Base-by-base conservation (phyloP, 1,140 invertebrate species). In the Lordiphosa mommai region DNA sequence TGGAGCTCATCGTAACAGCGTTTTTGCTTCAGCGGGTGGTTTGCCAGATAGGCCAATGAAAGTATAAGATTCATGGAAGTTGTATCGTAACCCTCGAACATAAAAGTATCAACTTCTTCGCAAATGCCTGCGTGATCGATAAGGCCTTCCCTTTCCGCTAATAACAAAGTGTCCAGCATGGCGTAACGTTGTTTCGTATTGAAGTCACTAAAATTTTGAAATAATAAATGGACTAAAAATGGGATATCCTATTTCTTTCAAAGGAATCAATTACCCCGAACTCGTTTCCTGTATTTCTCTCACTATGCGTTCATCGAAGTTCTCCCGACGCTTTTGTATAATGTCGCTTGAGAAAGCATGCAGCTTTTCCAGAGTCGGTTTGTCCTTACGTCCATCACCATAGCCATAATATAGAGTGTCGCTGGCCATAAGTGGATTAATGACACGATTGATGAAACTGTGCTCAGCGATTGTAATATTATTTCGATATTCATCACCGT, bases 31-130 rank as follows among this genome's bases (percentile, higher is more conserved):
- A 93, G 89, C 10, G 89, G 91, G 82, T 94, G 87, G 60, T 90
- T 87, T 5, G 92, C 92, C 0, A 94, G 52, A 7, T 91, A 77
- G 64, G 92, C 90, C 6, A 94, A 68, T 1, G 90, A 87, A 86
- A 92, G 93, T 46, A 86, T 90, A n/a, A 93, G 70, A 10, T 80
- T 90, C 50, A 91, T 89, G 2, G 92, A 91, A 1, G 93, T 93
- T 14, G 94, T 95, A 72, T 95, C 94, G 72, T 95, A 94, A 1
- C 90, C 91, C 74, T 93, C 93, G 90, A 95, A 95, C 91, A 94
- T 93, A 74, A 95, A 95, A 1, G 94, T 95, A 82, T 95, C 93
- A 2, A 95, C 94, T 91, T 96, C 94, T 77, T 95, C 94, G 63
- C 92, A 90, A 29, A 96, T 94, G 52, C 94, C 94, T 29, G 90